A percentile compares a stretch with the other conserved stretches of the same genome.
These are phyloP conservation scores for Beroe ovata DNA, from an alignment of 37 sponge, comb jelly and placozoan genomes.

Conservation along the genomic window DNA sequence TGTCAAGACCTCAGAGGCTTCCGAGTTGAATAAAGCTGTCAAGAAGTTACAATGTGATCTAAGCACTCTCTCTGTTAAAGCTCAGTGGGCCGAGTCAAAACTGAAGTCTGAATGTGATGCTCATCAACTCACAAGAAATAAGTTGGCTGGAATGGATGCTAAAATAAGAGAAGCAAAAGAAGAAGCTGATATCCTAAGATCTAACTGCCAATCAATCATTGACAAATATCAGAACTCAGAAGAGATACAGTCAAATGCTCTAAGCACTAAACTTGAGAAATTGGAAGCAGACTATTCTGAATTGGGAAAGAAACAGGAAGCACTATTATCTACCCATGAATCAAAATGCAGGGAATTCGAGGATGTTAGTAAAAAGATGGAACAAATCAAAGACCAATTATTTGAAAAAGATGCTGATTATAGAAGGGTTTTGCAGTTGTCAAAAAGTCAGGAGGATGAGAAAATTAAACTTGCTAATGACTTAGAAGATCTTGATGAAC, in stretches of 20 bases:
- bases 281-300: not conserved
- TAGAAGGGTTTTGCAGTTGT: not conserved
- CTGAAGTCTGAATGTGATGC: conserved; percentile 58
- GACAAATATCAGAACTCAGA: conserved; percentile 57
- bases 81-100: conserved; percentile 39
- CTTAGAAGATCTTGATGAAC: conserved; percentile 35
- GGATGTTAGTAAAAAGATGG: not conserved
- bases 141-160: conserved; percentile 47
- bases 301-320: not conserved
- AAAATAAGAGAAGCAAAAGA: conserved; percentile 40
- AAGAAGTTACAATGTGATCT: conserved; percentile 13
- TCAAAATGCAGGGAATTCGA: not conserved
- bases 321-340: not conserved
- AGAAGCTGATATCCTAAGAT: conserved; percentile 15
- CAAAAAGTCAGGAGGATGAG: conserved; percentile 18
- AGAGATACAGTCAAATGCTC: conserved; percentile 45
- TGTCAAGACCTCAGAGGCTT: not conserved
- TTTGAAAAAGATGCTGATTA: conserved; percentile 60
- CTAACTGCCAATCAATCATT: conserved; percentile 36
- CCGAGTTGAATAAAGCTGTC: not conserved
- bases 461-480: conserved; percentile 49
- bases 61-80: not conserved
- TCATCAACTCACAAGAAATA: conserved; percentile 3
- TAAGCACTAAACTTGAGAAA: not conserved
- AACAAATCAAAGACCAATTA: conserved; percentile 46